These are phyloP conservation scores for Distichodus sexfasciatus DNA, from an alignment of 2,797 vertebrate species.

Conservation along the genomic window DNA sequence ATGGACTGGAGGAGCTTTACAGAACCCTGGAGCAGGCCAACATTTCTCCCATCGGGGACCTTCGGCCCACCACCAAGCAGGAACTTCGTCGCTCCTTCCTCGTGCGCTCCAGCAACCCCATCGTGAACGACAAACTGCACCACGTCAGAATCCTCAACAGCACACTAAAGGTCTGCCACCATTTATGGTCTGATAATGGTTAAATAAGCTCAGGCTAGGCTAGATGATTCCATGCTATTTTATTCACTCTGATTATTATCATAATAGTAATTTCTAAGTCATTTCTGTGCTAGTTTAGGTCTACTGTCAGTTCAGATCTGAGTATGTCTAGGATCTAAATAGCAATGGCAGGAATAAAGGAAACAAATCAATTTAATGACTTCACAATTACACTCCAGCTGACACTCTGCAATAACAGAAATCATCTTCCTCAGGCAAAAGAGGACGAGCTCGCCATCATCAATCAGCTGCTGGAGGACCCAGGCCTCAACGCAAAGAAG, in stretches of 20 bases:
- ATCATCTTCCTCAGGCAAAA: slow-evolving; percentile 72
- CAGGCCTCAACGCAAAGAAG: slow-evolving; percentile 81
- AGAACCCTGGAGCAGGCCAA: slow-evolving; percentile 71
- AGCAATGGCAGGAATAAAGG: too few relatives aligned
- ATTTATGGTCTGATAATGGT: neutral
- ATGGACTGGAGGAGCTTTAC: slow-evolving; percentile 72
- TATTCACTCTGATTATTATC: too few relatives aligned
- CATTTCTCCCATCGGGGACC: slow-evolving; percentile 71
- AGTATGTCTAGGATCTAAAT: too few relatives aligned
- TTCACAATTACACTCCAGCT: too few relatives aligned
- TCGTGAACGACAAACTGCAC: slow-evolving; percentile 77
- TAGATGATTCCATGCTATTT: too few relatives aligned
- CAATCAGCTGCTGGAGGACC: slow-evolving; percentile 82
- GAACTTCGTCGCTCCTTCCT: slow-evolving; percentile 75
- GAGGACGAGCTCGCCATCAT: slow-evolving; percentile 82
- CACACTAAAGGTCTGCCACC: slow-evolving; percentile 74
- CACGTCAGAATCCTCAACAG: slow-evolving; percentile 76
- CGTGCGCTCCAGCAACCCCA: slow-evolving; percentile 72
- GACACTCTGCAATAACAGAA: too few relatives aligned
- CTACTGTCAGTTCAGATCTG: too few relatives aligned
- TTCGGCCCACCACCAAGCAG: slow-evolving; percentile 75
- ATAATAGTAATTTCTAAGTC: too few relatives aligned
- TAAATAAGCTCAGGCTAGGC: neutral
- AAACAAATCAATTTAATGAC: too few relatives aligned
- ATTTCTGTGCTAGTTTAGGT: too few relatives aligned